phyloP scores from a whole-genome alignment of 2,113 vertebrate genomes.

The Brachirus orientalis region DNA sequence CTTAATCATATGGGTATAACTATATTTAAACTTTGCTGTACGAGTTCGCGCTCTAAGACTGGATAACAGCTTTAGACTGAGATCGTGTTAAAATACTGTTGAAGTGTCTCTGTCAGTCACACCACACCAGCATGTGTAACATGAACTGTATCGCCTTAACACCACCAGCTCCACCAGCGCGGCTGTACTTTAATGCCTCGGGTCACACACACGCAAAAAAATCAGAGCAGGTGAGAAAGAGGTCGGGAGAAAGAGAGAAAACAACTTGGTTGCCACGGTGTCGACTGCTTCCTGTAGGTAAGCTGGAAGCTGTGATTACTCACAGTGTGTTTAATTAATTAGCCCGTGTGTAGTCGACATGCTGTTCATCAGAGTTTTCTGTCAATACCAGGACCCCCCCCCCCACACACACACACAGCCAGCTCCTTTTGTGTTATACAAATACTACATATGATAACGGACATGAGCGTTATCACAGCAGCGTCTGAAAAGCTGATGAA shows the following conservation, averaged over 20 bases:
- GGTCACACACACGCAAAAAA: constrained; percentile 17
- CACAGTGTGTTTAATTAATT: constrained; percentile 80
- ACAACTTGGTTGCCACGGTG: constrained; percentile 72
- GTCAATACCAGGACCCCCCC: constrained; percentile 52
- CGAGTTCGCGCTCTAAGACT: background rate
- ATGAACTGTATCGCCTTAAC: constrained; percentile 16
- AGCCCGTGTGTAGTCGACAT: constrained; percentile 61
- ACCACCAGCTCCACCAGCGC: constrained; percentile 1
- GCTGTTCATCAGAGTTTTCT: constrained; percentile 64
- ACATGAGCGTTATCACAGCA: too few species aligned
- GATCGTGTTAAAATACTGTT: constrained; percentile 23
- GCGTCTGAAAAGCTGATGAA: too few species aligned
- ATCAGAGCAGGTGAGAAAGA: constrained; percentile 2
- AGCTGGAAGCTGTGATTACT: constrained; percentile 70
- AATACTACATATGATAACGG: too few species aligned
- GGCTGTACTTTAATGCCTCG: constrained; percentile 38
- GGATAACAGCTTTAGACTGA: constrained; percentile 8
- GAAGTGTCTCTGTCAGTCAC: constrained; percentile 24
- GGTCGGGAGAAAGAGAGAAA: constrained; percentile 47
- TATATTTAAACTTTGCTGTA: background rate
- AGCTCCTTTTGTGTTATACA: too few species aligned
- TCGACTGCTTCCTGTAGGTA: constrained; percentile 72
- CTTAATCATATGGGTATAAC: background rate
- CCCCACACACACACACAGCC: too few species aligned
- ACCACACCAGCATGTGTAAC: constrained; percentile 37